Evolutionary conservation across 2,888 invertebrate genomes (phyloP), one percentile per base, ranked within the genome.

Genomic region (Cryptosula pallasiana): DNA sequence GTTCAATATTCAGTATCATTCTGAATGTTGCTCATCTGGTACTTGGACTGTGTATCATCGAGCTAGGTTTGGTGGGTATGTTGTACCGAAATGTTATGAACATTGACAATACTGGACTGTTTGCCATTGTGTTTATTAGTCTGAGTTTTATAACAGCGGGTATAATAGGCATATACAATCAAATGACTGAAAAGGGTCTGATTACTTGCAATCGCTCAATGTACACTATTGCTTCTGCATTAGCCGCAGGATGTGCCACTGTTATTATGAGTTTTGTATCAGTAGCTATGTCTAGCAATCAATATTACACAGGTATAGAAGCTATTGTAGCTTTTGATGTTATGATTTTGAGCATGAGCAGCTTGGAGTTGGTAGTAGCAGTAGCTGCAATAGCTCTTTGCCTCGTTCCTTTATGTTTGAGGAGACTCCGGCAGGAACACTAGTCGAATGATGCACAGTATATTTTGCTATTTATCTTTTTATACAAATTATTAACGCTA

Each of bases 281-380:
- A 9, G 13, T 63, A 32, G 34, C 63, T 16, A 63, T 63, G 63
- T 32, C 63, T 13, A 63, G 27, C 34, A 63, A 34, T 25, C 63
- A 63, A 32, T 63, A 63, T 32, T 63, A 63, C n/a, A 32, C 32
- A 2, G 63, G 32, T 25, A 27, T 63, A 3, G 63, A 63, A n/a
- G 63, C 63, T 34, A 63, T 63, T 5, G 27, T 9, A 34, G 63
- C 63, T 2, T 63, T 63, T n/a, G 63, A 63, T 32, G 32, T n/a
- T 3, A 32, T 63, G 63, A 63, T 63, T 29, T n/a, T 63, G 32
- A 63, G 63, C 63, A 63, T 63, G 32, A 63, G 63, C 32, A 32
- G 63, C 13, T 29, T 63, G 29, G 63, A 63, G n/a, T 32, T 63
- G 27, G 32, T 63, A 5, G 63, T 63, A n/a, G 34, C 25, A 13